Evolutionary conservation across 2,113 vertebrate genomes (phyloP), one percentile per base, ranked within the genome.

Genomic region (Callionymus lyra): DNA sequence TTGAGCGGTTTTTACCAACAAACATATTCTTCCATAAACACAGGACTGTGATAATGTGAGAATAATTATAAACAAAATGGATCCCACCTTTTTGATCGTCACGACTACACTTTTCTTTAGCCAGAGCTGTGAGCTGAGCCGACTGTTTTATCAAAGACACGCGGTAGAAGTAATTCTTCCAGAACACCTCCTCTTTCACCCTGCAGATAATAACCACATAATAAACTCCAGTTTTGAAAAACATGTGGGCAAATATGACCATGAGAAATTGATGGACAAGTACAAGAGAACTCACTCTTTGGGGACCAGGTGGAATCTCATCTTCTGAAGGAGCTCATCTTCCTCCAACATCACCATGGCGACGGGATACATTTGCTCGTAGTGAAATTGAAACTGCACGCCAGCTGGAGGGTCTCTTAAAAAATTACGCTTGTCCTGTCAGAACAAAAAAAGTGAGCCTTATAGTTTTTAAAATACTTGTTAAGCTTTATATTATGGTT

Each of bases 271-370:
- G 12, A 1, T 12, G 19, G n/a, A n/a, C n/a, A n/a, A n/a, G 21
- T 27, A 27, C 21, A 5, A n/a, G 21, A 5, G 21, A 4, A 8
- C 91, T 92, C 79, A 95, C 92, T 90, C 87, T 83, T 93, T 95
- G 27, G 94, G 93, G 51, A 97, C 92, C 0, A 97, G 87, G 74
- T 93, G 88, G 42, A 94, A 97, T 41, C 92, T 88, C 93, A 98
- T 98, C 75, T 88, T 87, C 50, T 86, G 90, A 33, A 97, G 89
- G 6, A 97, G 85, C 42, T 94, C 84, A 1, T 97, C 93, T 68
- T 96, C 91, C 52, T 93, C 89, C 33, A 97, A 76, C 91, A 98
- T 97, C 75, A 93, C 87, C 81, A 93, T 57, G 52, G 92, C 92
- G 1, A 94, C 76, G 0, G 92, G 86, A 75, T 86, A 92, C 86